Evolutionary conservation across 2,113 vertebrate genomes (phyloP).

Genomic region (Actenoides lindsayi): DNA sequence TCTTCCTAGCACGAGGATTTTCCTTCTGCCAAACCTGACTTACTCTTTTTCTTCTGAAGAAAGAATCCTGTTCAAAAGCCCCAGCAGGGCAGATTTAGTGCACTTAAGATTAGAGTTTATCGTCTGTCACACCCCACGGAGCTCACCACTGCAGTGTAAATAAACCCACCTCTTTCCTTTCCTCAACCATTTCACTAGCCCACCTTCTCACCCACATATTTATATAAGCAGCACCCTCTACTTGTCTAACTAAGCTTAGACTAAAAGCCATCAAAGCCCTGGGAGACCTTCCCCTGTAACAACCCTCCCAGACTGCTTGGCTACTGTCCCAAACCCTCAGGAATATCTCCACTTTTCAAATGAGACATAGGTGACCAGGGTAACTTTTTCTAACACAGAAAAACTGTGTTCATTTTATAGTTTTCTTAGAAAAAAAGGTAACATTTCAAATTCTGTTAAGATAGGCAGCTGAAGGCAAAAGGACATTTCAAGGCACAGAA

Average conservation of each 20-base stretch:
- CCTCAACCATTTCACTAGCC: background rate
- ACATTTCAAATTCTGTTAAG: slow-evolving; percentile 8
- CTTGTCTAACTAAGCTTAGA: background rate
- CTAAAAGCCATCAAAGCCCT: background rate
- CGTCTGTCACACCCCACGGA: background rate
- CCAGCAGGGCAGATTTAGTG: background rate
- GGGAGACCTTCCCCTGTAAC: background rate
- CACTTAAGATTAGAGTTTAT: background rate
- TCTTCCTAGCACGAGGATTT: background rate
- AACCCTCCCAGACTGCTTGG: background rate
- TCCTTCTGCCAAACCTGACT: background rate
- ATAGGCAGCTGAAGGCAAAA: background rate
- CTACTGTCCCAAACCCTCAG: background rate
- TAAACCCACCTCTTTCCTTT: background rate
- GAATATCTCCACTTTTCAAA: background rate
- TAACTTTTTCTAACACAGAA: slow-evolving; percentile 30
- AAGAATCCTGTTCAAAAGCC: background rate
- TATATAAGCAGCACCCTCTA: background rate
- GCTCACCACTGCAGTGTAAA: background rate
- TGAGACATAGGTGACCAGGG: background rate
- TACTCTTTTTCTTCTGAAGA: background rate
- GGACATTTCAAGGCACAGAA: slow-evolving; percentile 29
- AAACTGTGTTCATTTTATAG: slow-evolving; percentile 28
- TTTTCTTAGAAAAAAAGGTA: slow-evolving; percentile 47
- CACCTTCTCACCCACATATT: background rate